phyloP scores from a whole-genome alignment of 2,888 invertebrate species.

The Ectemnius continuus region DNA sequence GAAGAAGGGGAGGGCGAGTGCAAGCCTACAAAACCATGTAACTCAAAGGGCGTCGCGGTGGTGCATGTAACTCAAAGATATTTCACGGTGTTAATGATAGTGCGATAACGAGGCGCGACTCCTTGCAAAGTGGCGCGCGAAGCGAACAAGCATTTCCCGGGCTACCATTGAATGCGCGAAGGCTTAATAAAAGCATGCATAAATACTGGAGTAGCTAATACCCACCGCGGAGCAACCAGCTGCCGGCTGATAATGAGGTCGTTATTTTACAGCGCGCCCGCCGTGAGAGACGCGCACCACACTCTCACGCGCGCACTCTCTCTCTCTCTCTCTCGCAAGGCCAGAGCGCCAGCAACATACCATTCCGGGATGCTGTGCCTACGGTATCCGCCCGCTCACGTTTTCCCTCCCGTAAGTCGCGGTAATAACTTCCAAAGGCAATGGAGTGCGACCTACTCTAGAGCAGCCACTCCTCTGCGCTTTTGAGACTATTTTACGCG shows the following conservation, averaged over 20 bases:
- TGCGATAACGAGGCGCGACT: constrained; percentile 19
- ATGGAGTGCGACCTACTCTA: constrained; percentile 35
- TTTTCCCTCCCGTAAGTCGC: constrained; percentile 39
- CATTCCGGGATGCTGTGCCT: constrained; percentile 9
- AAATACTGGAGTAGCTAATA: constrained; percentile 70
- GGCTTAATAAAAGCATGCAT: constrained; percentile 68
- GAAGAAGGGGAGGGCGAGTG: too few species aligned
- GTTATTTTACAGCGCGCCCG: constrained; percentile 61
- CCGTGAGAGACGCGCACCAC: neutral
- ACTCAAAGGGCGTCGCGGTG: too few species aligned
- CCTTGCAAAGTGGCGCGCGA: constrained; percentile 33
- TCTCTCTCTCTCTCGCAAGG: too few species aligned
- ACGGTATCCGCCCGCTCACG: constrained; percentile 27
- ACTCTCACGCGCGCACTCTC: too few species aligned
- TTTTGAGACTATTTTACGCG: constrained; percentile 41
- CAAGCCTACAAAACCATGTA: too few species aligned
- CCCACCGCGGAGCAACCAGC: constrained; percentile 58
- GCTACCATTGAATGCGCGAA: constrained; percentile 41
- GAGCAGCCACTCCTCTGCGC: constrained; percentile 11
- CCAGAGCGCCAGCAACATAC: neutral
- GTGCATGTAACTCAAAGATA: constrained; percentile 9
- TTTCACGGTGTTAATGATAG: constrained; percentile 31
- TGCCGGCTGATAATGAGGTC: constrained; percentile 72
- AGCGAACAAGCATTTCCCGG: constrained; percentile 8
- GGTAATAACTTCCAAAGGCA: constrained; percentile 50